A percentile compares a stretch with the other conserved stretches of the same genome.
Conservation (phyloP, 2,797 vertebrate species). For the Alectoris magna region DNA sequence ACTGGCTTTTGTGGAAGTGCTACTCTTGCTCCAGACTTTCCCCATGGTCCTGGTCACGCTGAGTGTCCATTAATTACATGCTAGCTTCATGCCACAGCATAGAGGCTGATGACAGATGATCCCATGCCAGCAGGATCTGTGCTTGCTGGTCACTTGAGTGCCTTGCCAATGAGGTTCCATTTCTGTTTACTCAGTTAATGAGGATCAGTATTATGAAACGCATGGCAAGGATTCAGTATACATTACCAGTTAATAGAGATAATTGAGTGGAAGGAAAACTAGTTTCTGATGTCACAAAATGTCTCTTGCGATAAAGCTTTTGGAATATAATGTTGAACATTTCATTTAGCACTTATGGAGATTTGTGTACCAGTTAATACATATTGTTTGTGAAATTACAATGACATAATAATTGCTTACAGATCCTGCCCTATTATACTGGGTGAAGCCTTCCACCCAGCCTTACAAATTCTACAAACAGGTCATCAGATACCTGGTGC, state of each 20-base stretch:
- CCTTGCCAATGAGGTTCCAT: slow-evolving; percentile 12
- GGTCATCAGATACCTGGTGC: slow-evolving; percentile 33
- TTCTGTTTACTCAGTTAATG: slow-evolving; percentile 65
- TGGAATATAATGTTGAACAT: slow-evolving; percentile 36
- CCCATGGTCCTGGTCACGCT: neutral
- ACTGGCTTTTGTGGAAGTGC: neutral
- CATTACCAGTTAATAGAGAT: slow-evolving; percentile 52
- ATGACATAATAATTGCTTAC: slow-evolving; percentile 49
- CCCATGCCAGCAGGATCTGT: neutral
- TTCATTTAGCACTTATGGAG: slow-evolving; percentile 2
- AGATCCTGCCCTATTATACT: slow-evolving; percentile 26
- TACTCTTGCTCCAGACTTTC: neutral
- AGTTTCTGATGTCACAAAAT: slow-evolving; percentile 58
- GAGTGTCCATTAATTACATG: neutral
- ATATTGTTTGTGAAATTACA: slow-evolving; percentile 37
- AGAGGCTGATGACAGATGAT: neutral
- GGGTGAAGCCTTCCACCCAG: slow-evolving; percentile 5
- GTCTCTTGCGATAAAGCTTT: slow-evolving; percentile 50
- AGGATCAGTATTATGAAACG: neutral
- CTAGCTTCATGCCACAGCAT: neutral
- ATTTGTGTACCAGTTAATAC: neutral
- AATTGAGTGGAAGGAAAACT: slow-evolving; percentile 68
- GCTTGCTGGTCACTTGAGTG: slow-evolving; percentile 22
- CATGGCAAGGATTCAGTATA: slow-evolving; percentile 41
- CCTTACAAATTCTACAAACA: slow-evolving; percentile 34